Evolutionary conservation across 2,888 invertebrate genomes (phyloP).

Genomic region (Bellardia pandia): DNA sequence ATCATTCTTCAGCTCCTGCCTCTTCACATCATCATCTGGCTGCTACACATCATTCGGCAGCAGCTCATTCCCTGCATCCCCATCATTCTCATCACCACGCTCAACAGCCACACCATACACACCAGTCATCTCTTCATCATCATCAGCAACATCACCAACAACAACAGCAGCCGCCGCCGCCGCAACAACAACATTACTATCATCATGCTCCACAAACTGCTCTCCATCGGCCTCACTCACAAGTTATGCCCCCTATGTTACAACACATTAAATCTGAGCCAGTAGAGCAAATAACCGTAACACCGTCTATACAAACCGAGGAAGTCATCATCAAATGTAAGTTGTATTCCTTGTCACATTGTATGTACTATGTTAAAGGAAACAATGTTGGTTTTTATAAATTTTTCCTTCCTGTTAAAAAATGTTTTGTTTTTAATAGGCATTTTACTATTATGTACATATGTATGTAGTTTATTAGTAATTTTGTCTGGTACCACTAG

Average conservation of each 20-base stretch:
- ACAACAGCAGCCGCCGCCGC: conserved; percentile 76
- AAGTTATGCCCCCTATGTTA: conserved; percentile 73
- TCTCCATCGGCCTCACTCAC: conserved; percentile 75
- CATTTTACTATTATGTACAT: too few relatives aligned
- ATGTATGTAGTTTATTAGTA: not conserved
- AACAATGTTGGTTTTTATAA: not conserved
- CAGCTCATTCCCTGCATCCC: conserved; percentile 67
- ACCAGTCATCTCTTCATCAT: conserved; percentile 71
- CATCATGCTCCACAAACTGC: conserved; percentile 75
- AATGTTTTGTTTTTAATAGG: too few relatives aligned
- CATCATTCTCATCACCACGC: conserved; percentile 75
- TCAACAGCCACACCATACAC: conserved; percentile 76
- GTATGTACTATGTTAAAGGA: not conserved
- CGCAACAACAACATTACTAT: conserved; percentile 75
- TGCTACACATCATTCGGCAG: conserved; percentile 55
- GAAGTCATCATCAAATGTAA: conserved; percentile 76
- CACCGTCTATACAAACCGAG: conserved; percentile 76
- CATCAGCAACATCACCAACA: conserved; percentile 77
- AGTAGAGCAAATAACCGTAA: conserved; percentile 75
- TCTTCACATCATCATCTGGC: conserved; percentile 64
- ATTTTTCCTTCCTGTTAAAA: not conserved
- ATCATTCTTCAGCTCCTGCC: conserved; percentile 50
- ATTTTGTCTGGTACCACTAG: too few relatives aligned
- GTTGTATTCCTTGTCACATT: conserved; percentile 41
- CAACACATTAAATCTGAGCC: conserved; percentile 79